A percentile compares a stretch with the other conserved stretches of the same genome.
phyloP scores from a whole-genome alignment of 1,140 invertebrate genomes.

The Hestina assimilis region DNA sequence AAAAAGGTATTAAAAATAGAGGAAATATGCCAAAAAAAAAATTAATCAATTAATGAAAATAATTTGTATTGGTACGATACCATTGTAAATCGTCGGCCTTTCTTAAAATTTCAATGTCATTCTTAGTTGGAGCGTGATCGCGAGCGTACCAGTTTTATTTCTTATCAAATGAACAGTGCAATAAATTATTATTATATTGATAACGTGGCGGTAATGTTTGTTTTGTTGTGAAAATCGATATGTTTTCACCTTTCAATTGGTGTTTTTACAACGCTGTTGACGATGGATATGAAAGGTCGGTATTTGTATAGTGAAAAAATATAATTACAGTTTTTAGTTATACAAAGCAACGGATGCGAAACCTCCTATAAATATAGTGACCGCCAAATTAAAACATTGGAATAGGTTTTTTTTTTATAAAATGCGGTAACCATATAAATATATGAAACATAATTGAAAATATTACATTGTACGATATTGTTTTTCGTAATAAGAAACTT shows the following conservation, averaged over 20 bases:
- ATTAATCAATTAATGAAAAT: neutral
- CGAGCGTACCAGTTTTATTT: slow-evolving; percentile 12
- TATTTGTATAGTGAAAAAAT: no score
- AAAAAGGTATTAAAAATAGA: no score
- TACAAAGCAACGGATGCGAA: no score
- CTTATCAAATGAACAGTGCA: slow-evolving; percentile 4
- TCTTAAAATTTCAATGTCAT: slow-evolving; percentile 20
- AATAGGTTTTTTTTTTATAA: no score
- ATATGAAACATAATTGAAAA: no score
- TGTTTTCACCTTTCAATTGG: slow-evolving; percentile 79
- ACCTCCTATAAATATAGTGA: no score
- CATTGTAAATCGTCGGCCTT: slow-evolving; percentile 7
- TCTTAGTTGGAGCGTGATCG: neutral
- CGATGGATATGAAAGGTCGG: slow-evolving; percentile 42
- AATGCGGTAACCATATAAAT: no score
- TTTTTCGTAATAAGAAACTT: no score
- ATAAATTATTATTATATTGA: slow-evolving; percentile 10
- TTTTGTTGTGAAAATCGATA: no score
- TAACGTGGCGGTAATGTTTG: slow-evolving; percentile 22
- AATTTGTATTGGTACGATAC: neutral
- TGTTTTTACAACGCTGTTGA: slow-evolving; percentile 43
- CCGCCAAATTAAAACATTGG: no score
- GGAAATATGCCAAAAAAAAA: no score
- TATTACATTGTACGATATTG: neutral
- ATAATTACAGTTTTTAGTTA: no score